Base-by-base conservation (phyloP, 1,140 invertebrate species). In the Wasmannia auropunctata region DNA sequence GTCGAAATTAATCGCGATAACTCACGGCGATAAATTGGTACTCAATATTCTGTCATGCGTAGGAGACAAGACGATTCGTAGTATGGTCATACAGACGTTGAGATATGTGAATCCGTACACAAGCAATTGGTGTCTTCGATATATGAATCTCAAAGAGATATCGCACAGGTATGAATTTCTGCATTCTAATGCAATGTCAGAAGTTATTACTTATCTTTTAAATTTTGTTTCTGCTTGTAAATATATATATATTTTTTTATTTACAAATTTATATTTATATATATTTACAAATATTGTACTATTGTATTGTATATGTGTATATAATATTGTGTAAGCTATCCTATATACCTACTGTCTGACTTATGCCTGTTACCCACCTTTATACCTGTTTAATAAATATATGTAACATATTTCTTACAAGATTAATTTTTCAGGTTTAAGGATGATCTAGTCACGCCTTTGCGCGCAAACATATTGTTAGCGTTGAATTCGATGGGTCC, bases 31-130 rank as follows among this genome's bases (percentile, higher is more conserved):
- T 69, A 87, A 74, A 37, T 46, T 94, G 19, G 62, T 94, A 51
- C 0, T 93, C 1, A 93, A 93, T 75, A 85, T 93, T 31, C 74
- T 90, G 3, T 49, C 92, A 1, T 0, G 69, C 16, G 49, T 69
- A 8, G n/a, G 72, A 6, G 16, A 58, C 0, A 86, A 60, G 22
- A 84, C 19, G 3, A 74, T 79, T 37, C 85, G 88, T 22, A 86
- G 54, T 14, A 86, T 91, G 14, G 34, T 69, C 25, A 16, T 93
- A 31, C 86, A 90, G 34, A 88, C 83, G 6, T n/a, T 91, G 8
- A 92, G 88, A 28, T 91, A 92, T 63, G 62, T 94, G 3, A 94
- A 94, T 89, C 87, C 91, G 58, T 87, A 86, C 14, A 85, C 90
- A 0, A 88, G 76, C 25, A 86, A 92, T 28, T n/a, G 91, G 6